These are phyloP conservation scores for Nymphalis io DNA, from an alignment of 1,140 invertebrate genomes.

Conservation along the genomic window DNA sequence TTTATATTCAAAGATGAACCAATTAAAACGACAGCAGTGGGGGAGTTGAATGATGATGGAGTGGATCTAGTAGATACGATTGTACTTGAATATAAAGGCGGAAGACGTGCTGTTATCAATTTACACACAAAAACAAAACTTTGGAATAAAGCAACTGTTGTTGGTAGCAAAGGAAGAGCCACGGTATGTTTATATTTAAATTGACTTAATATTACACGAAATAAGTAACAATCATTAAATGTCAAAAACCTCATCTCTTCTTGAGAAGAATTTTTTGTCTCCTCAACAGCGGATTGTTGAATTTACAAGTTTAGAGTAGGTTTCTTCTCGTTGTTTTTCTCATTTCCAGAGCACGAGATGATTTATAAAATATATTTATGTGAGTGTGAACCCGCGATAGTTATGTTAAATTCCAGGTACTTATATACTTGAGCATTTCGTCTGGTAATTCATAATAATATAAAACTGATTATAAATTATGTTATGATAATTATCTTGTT, in stretches of 20 bases:
- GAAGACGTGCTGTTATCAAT: constrained; percentile 82
- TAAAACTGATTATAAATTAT: neutral
- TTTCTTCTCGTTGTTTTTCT: too few species aligned
- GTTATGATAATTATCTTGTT: neutral
- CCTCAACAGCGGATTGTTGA: too few species aligned
- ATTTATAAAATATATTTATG: too few species aligned
- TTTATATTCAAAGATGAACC: constrained; percentile 87
- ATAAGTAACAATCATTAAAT: too few species aligned
- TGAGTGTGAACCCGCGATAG: too few species aligned
- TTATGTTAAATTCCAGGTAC: too few species aligned
- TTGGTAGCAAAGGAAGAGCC: constrained; percentile 47
- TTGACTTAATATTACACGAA: neutral
- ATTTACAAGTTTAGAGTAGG: too few species aligned
- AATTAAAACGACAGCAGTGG: constrained; percentile 82
- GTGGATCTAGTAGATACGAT: constrained; percentile 86
- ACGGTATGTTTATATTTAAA: constrained; percentile 46
- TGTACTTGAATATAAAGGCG: constrained; percentile 84
- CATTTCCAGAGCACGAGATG: too few species aligned
- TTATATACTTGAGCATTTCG: neutral
- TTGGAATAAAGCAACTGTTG: constrained; percentile 75
- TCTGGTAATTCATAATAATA: neutral
- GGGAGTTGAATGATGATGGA: constrained; percentile 86
- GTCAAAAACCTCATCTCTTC: too few species aligned
- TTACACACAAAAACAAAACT: constrained; percentile 68
- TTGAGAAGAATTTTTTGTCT: too few species aligned